Evolutionary conservation across 1,140 invertebrate genomes (phyloP), one percentile per base, ranked within the genome.

Genomic region (Orius insidiosus): DNA sequence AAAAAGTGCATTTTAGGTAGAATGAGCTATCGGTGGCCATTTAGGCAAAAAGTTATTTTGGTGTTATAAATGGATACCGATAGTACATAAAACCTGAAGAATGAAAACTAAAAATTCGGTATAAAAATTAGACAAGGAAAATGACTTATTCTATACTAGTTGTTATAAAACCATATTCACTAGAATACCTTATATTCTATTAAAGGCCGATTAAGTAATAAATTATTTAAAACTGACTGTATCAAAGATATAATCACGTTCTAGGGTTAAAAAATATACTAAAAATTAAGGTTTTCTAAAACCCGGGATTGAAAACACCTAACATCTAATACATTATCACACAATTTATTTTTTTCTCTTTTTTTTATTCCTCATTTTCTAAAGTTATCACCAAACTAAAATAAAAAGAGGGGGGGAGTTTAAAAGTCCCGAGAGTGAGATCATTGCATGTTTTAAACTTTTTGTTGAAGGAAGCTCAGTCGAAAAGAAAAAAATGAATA

Each of bases 111-210:
- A 24, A 24, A 24, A 24, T 24, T 24, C 24, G 24, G 24, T 36
- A 36, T 36, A 15, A 36, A 36, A 36, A 11, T 11, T 11, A 36
- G 35, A n/a, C 35, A 15, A 36, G 14, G 35, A 36, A 36, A 36
- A 36, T 36, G 35, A 36, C 35, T 36, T 15, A 36, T 11, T 4
- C n/a, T 36, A 15, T 4, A 15, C 41, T 43, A 40, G 38, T 24
- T 11, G 41, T 43, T 43, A 43, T n/a, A 43, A 43, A 43, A 43
- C 18, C 41, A 43, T 43, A 40, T 10, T 14, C 18, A 43, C 41
- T 43, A 43, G 41, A 30, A 36, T 36, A n/a, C 35, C 35, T 36
- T 36, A 36, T 6, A 31, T 43, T 32, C 41, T 32, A 31, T 43
- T n/a, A 43, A 43, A 30, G 41, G 18, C 41, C 10, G 41, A 43